Evolutionary conservation across 1,140 invertebrate genomes (phyloP).

Genomic region (Ostrea denselamellosa): DNA sequence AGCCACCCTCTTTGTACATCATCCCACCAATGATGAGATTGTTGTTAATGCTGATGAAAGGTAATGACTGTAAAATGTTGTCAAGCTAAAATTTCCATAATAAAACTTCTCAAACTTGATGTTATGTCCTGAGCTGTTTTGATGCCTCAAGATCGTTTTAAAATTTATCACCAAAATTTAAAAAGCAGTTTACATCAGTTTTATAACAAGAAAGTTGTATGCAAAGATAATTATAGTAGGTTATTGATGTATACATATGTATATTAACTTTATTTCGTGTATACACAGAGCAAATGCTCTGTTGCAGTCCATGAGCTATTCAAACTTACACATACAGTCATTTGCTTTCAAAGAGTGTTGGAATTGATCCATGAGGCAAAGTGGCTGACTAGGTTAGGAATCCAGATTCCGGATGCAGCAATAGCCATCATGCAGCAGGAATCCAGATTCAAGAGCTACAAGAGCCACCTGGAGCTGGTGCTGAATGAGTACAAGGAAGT

Average conservation of each 20-base stretch:
- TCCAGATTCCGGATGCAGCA: conserved; percentile 76
- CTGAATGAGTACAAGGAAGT: conserved; percentile 72
- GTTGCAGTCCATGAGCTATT: too few species aligned
- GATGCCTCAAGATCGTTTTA: too few species aligned
- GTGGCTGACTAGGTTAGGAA: conserved; percentile 76
- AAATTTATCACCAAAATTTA: too few species aligned
- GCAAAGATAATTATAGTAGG: too few species aligned
- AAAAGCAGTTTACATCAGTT: too few species aligned
- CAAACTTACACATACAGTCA: too few species aligned
- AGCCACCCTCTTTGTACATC: conserved; percentile 75
- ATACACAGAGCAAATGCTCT: too few species aligned
- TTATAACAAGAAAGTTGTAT: too few species aligned
- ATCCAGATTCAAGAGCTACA: conserved; percentile 77
- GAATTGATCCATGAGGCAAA: conserved; percentile 78
- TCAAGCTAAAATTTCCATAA: not conserved
- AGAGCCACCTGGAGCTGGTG: conserved; percentile 76
- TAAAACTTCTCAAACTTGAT: not conserved
- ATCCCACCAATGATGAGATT: conserved; percentile 74
- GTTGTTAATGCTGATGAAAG: conserved; percentile 78
- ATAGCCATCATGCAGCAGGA: conserved; percentile 75
- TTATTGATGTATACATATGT: too few species aligned
- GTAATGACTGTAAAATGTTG: conserved; percentile 57
- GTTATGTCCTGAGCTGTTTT: too few species aligned
- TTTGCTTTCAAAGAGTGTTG: conserved; percentile 71
- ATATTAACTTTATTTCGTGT: too few species aligned